Evolutionary conservation across 2,888 invertebrate genomes (phyloP), one percentile per base, ranked within the genome.

Genomic region (Mythimna vitellina): DNA sequence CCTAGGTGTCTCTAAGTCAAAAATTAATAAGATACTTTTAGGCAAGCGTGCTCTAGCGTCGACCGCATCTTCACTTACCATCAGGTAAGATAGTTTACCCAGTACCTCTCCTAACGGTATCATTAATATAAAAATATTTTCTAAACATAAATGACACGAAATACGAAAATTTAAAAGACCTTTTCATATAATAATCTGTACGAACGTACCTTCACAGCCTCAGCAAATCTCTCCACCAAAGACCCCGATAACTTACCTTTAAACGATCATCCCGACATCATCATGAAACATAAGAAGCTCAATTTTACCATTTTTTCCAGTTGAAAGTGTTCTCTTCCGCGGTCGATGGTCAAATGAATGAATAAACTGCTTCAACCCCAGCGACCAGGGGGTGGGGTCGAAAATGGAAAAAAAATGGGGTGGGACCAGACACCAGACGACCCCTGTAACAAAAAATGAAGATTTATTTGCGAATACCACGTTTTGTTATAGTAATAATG

Each of bases 361-460:
- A 85, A 84, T 85, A 86, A 86, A 84, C 75, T 73, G 73, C 74
- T 65, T 70, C 70, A 81, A 88, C 80, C 83, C 86, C 73, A 77
- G 80, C 73, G 77, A 69, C 66, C 87, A 91, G 89, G 91, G 91
- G 94, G 94, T 89, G 92, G 89, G 90, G 85, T 88, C 88, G 69
- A 79, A 65, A 88, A 86, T 79, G 76, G 84, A 64, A 82, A 89
- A 29, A 92, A 92, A 92, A 89, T 88, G 88, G 95, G 95, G 94
- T 92, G 94, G 94, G 89, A 88, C 91, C 91, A 89, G 80, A 78
- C 84, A 86, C 87, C 85, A 75, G 71, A 56, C 85, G 73, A 81
- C 88, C 93, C 92, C 94, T 95, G 92, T 81, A 92, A 93, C 92
- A 94, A 94, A 93, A 95, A 94, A 94, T 90, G 83, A 92, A 93